phyloP scores from a whole-genome alignment of 2,797 vertebrate genomes.

The Poecilia velifera region DNA sequence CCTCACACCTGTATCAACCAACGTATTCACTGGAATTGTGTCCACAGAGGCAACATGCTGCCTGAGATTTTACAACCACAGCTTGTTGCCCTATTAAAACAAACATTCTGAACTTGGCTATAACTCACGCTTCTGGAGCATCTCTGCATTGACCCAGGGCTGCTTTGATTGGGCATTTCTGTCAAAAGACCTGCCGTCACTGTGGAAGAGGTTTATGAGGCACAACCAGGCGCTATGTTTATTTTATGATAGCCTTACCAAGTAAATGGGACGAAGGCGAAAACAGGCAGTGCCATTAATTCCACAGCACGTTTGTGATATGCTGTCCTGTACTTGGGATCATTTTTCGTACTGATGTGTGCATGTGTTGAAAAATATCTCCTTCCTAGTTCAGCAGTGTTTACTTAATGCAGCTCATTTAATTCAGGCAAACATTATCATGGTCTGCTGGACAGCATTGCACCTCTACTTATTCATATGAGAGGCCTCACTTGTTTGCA shows the following conservation, averaged over 20 bases:
- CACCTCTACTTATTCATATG: conserved; percentile 21
- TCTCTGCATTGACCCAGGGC: conserved; percentile 70
- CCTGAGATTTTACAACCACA: conserved; percentile 61
- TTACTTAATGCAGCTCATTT: conserved; percentile 50
- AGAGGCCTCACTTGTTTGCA: not conserved
- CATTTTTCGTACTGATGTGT: conserved; percentile 5
- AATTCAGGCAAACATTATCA: conserved; percentile 39
- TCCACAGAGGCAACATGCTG: conserved; percentile 58
- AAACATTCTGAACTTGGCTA: conserved; percentile 59
- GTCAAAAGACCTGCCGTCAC: conserved; percentile 67
- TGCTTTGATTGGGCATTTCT: conserved; percentile 74
- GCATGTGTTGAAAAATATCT: conserved; percentile 16
- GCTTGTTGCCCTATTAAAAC: conserved; percentile 77
- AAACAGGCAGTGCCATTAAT: conserved; percentile 65
- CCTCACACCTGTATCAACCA: conserved; percentile 39
- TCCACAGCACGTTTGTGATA: conserved; percentile 57
- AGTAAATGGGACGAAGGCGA: conserved; percentile 39
- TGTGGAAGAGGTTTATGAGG: conserved; percentile 63
- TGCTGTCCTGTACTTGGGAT: conserved; percentile 37
- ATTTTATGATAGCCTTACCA: conserved; percentile 75
- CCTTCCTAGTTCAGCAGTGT: conserved; percentile 23
- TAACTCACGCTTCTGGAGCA: conserved; percentile 70
- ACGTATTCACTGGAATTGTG: conserved; percentile 47
- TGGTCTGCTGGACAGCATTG: conserved; percentile 37
- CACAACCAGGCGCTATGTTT: conserved; percentile 60